A percentile compares a stretch with the other conserved stretches of the same genome.
phyloP scores from a whole-genome alignment of 2,888 invertebrate genomes.

The Xylota segnis region DNA sequence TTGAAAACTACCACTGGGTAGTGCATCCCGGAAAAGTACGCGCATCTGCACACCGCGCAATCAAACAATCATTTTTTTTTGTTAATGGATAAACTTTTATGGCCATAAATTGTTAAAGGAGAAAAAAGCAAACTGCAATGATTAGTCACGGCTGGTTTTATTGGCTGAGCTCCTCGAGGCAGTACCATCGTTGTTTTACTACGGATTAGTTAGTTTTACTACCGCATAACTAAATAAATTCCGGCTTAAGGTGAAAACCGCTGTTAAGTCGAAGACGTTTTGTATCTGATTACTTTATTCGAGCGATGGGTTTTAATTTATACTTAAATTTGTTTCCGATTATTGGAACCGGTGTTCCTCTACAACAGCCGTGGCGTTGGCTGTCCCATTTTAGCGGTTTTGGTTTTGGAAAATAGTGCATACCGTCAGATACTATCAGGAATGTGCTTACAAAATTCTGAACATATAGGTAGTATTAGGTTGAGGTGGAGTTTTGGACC shows the following conservation, averaged over 20 bases:
- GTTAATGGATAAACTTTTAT: slow-evolving; percentile 23
- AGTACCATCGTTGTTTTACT: neutral
- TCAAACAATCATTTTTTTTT: neutral
- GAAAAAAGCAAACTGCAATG: neutral
- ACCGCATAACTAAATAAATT: slow-evolving; percentile 39
- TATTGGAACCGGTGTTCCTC: slow-evolving; percentile 2
- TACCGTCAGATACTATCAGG: too few species aligned
- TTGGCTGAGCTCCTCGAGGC: neutral
- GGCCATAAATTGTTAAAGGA: neutral
- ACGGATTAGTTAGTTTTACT: slow-evolving; percentile 18
- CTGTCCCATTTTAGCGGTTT: too few species aligned
- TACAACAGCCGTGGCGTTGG: neutral
- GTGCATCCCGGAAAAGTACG: too few species aligned
- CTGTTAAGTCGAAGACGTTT: slow-evolving; percentile 1
- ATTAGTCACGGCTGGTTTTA: neutral
- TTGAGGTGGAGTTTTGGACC: too few species aligned
- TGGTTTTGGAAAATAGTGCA: too few species aligned
- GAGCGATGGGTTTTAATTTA: slow-evolving; percentile 14
- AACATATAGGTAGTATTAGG: too few species aligned
- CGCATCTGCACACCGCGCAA: neutral
- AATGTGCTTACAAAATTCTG: too few species aligned
- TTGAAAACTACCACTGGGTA: neutral
- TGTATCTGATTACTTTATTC: slow-evolving; percentile 34
- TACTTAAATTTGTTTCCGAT: slow-evolving; percentile 7
- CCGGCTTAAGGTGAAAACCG: slow-evolving; percentile 5